phyloP scores from a whole-genome alignment of 2,113 vertebrate genomes.

The Ailuropoda melanoleuca region DNA sequence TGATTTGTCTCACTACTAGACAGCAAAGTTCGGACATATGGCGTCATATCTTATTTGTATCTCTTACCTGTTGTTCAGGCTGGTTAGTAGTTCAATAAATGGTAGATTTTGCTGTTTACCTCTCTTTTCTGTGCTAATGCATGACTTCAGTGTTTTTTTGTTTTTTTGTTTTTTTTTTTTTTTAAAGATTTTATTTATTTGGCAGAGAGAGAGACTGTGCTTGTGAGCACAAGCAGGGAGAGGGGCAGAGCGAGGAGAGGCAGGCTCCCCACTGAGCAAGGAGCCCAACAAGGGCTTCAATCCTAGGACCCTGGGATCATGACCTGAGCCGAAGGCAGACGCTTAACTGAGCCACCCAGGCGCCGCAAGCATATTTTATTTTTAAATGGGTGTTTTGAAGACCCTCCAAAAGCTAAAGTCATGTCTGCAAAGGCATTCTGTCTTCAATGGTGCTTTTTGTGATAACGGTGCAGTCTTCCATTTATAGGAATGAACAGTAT shows the following conservation, averaged over 20 bases:
- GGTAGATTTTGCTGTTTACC: background rate
- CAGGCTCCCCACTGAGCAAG: background rate
- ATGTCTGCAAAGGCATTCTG: background rate
- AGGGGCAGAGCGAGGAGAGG: too few relatives aligned
- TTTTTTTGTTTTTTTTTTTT: background rate
- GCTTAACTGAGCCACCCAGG: background rate
- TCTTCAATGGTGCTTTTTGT: background rate
- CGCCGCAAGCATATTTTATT: background rate
- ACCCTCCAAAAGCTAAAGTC: background rate
- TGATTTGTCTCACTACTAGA: background rate
- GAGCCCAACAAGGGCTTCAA: background rate
- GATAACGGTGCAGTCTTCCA: background rate
- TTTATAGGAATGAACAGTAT: background rate
- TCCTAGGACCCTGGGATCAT: background rate
- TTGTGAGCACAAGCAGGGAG: background rate
- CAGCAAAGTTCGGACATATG: background rate
- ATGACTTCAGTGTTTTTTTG: background rate
- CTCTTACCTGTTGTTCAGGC: background rate
- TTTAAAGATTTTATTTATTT: background rate
- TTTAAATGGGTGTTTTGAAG: background rate
- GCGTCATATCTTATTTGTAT: background rate
- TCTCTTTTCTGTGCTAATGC: background rate
- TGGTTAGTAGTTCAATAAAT: background rate
- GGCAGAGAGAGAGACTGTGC: background rate
- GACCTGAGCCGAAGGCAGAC: background rate